Evolutionary conservation across 2,797 vertebrate genomes (phyloP), one percentile per base, ranked within the genome.

Genomic region (Ctenosaura bakeri): DNA sequence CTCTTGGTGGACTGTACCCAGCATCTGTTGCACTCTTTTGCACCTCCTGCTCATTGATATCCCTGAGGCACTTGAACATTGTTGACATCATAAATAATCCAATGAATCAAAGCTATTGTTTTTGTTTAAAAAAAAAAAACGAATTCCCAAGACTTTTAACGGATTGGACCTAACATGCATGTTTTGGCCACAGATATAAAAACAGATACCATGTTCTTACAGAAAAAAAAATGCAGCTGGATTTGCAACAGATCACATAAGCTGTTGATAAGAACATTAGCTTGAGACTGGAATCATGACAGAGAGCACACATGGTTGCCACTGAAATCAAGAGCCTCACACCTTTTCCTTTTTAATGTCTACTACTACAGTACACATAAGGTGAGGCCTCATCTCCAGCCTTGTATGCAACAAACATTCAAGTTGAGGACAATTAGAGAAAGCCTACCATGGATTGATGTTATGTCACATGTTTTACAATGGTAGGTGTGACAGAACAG

Each of bases 41-140:
- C 97, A 97, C 97, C 98, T 98, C 98, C 98, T 97, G 97, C 98
- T 98, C 97, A 96, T 96, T 97, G 97, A 97, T 97, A 97, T 99
- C 99, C 98, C 99, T 99, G 99, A 99, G 99, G 98, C 98, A 98
- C 98, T 95, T 0, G 0, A 95, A 96, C 92, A 93, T 95, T 92
- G 95, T 95, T 97, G 97, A 97, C 94, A 95, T 96, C 90, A 91
- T 96, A 97, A 97, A 97, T 96, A 97, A 97, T 90, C 94, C 96
- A 95, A 96, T 94, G 96, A 97, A 91, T 96, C 88, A 32, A 95
- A 96, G 96, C 94, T 96, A 93, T 77, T 46, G 59, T 62, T 20
- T 38, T 6, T 71, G 91, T 94, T 87, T 32, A 26, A 24, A 69
- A 59, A 29, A 89, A 52, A 29, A 9, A 83, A 64, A n/a, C n/a